These are phyloP conservation scores for Zingel zingel DNA, from an alignment of 2,113 vertebrate genomes.

Conservation along the genomic window DNA sequence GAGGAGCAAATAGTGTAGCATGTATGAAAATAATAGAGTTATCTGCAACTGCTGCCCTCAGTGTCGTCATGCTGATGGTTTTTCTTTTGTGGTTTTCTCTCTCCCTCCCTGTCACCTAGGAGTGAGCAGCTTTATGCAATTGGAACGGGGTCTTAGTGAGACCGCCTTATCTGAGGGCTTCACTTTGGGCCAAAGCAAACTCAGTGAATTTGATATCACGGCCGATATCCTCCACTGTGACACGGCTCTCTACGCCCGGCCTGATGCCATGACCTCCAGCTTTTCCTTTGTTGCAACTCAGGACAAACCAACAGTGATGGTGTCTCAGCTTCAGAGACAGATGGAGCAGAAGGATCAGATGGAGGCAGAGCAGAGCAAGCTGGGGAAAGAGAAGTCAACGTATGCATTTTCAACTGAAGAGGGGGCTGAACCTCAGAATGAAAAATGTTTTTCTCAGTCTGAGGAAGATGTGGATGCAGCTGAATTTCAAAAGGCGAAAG, in stretches of 20 bases:
- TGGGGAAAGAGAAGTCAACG: not conserved
- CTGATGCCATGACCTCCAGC: slow-evolving; percentile 38
- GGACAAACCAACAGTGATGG: slow-evolving; percentile 57
- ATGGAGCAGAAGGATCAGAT: slow-evolving; percentile 12
- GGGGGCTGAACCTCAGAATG: not conserved
- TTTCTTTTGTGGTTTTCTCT: not conserved
- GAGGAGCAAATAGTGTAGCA: not conserved
- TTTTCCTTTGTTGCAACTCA: slow-evolving; percentile 38
- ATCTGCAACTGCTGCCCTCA: not conserved
- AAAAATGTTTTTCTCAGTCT: not conserved
- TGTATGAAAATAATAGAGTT: not conserved
- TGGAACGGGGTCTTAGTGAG: slow-evolving; percentile 36
- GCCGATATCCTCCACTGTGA: slow-evolving; percentile 70
- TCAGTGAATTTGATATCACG: slow-evolving; percentile 67
- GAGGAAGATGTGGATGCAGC: not conserved
- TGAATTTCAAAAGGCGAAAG: not conserved
- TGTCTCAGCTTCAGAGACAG: slow-evolving; percentile 50
- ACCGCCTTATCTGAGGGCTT: slow-evolving; percentile 64
- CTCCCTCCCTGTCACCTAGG: slow-evolving; percentile 48
- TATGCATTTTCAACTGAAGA: slow-evolving; percentile 29
- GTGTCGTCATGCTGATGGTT: not conserved
- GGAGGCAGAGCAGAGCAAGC: slow-evolving; percentile 12
- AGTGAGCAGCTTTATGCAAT: not conserved
- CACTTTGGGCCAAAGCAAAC: slow-evolving; percentile 70
- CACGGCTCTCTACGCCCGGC: slow-evolving; percentile 71